Percentiles rank a stretch among this genome's conserved stretches.
Conservation (phyloP, 2,113 vertebrate species). For the Sander lucioperca region DNA sequence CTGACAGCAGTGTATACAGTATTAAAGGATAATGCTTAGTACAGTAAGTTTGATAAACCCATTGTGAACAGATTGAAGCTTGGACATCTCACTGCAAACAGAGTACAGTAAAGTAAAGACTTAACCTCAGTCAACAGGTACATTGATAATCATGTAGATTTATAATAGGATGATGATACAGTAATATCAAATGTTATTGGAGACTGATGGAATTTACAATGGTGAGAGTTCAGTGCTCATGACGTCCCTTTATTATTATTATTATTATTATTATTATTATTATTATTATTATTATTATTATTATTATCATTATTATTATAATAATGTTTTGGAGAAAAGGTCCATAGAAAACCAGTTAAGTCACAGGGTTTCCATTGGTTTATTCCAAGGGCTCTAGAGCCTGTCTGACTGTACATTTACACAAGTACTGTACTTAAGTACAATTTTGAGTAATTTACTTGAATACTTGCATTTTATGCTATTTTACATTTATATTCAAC, state of each 20-base stretch:
- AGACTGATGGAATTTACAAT: neutral
- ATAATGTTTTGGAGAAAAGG: neutral
- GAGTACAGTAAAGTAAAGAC: constrained; percentile 39
- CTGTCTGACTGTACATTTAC: neutral
- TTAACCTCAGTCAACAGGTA: constrained; percentile 48
- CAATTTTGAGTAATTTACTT: neutral
- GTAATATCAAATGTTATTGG: neutral
- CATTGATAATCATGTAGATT: constrained; percentile 55
- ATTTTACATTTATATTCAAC: neutral
- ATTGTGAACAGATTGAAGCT: constrained; percentile 70
- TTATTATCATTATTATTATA: too few species aligned
- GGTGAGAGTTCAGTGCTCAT: neutral
- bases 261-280: too few species aligned
- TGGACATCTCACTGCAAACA: constrained; percentile 61
- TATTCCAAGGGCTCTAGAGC: neutral
- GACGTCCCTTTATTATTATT: neutral
- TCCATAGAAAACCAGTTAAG: neutral
- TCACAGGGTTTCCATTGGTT: neutral
- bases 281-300: too few species aligned
- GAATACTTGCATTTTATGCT: neutral
- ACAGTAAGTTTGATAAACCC: constrained; percentile 49
- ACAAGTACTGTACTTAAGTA: neutral
- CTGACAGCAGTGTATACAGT: constrained; percentile 14
- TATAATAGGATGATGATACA: neutral
- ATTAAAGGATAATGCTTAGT: constrained; percentile 53